Percentiles rank a stretch among this genome's conserved stretches.
Evolutionary conservation across 2,113 vertebrate species (phyloP).

Genomic region (Vanacampus margaritifer): DNA sequence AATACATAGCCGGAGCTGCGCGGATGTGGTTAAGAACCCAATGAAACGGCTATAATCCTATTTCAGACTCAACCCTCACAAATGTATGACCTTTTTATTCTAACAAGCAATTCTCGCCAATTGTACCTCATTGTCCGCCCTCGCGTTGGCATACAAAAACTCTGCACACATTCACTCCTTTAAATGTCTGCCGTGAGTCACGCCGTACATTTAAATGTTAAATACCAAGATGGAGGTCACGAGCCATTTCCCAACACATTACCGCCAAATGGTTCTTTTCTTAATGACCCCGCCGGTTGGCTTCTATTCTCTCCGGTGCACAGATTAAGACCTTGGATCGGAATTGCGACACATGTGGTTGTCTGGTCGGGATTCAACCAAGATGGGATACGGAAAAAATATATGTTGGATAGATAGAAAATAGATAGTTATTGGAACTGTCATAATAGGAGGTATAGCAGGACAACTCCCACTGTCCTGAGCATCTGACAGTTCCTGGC

Average conservation of each 20-base stretch:
- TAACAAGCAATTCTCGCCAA: conserved; percentile 28
- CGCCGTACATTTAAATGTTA: conserved; percentile 66
- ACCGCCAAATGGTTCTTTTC: conserved; percentile 68
- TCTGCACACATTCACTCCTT: conserved; percentile 17
- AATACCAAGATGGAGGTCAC: conserved; percentile 69
- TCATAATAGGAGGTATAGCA: too few relatives aligned
- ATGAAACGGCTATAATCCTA: conserved; percentile 30
- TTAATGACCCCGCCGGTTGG: conserved; percentile 63
- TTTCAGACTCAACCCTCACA: conserved; percentile 40
- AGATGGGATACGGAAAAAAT: background rate
- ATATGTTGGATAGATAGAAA: too few relatives aligned
- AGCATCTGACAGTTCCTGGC: too few relatives aligned
- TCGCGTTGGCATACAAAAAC: conserved; percentile 38
- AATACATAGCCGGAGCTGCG: conserved; percentile 11
- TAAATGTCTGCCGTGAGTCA: conserved; percentile 61
- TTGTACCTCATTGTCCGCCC: conserved; percentile 7
- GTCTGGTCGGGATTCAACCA: background rate
- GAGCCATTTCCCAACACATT: conserved; percentile 68
- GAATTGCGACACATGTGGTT: conserved; percentile 20
- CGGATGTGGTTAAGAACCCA: conserved; percentile 16
- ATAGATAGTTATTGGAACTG: too few relatives aligned
- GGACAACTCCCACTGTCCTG: too few relatives aligned
- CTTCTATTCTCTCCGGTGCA: conserved; percentile 44
- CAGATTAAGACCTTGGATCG: conserved; percentile 37
- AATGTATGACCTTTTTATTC: conserved; percentile 40